These are phyloP conservation scores for Ophonus ardosiacus DNA, from an alignment of 2,888 invertebrate genomes.

Conservation along the genomic window DNA sequence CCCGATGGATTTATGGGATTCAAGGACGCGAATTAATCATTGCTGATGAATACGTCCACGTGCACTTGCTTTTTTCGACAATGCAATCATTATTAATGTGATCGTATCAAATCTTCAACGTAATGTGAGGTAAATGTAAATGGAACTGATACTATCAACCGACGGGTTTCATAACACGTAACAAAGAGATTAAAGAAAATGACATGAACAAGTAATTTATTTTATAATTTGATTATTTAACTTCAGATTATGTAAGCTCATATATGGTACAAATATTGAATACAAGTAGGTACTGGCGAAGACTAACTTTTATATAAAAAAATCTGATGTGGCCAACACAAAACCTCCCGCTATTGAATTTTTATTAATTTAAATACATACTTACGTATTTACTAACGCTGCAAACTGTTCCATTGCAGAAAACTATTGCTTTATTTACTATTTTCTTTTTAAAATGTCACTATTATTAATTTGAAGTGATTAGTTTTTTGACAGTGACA, in stretches of 20 bases:
- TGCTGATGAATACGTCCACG: conserved; percentile 13
- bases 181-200: conserved; percentile 36
- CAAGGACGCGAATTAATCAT: conserved; percentile 39
- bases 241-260: neutral
- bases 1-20: conserved; percentile 11
- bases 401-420: too few relatives aligned
- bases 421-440: too few relatives aligned
- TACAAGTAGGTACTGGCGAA: neutral
- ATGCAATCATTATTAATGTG: conserved; percentile 16
- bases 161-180: conserved; percentile 11
- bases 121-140: conserved; percentile 48
- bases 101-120: conserved; percentile 29
- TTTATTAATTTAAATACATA: too few relatives aligned
- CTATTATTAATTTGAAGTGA: too few relatives aligned
- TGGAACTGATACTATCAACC: conserved; percentile 47
- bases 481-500: too few relatives aligned
- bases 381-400: too few relatives aligned
- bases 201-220: conserved; percentile 31
- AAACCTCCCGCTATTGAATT: too few relatives aligned
- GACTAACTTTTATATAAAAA: too few relatives aligned
- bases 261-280: neutral
- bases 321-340: too few relatives aligned
- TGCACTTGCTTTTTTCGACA: conserved; percentile 4
- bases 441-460: too few relatives aligned
- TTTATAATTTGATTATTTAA: conserved; percentile 30